These are phyloP conservation scores for Chironomus tepperi DNA, from an alignment of 1,140 invertebrate genomes.

Conservation along the genomic window DNA sequence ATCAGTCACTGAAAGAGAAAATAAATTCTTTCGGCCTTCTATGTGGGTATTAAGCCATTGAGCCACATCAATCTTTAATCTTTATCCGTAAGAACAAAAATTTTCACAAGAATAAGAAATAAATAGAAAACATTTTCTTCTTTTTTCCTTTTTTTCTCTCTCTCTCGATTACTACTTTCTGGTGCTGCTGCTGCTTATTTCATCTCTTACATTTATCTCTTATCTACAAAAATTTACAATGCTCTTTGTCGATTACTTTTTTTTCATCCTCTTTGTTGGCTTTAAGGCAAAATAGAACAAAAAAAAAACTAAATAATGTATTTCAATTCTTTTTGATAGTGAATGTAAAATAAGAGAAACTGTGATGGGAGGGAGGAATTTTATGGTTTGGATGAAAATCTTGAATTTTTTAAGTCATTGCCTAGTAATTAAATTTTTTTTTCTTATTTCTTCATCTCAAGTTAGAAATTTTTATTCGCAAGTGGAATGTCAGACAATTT, in stretches of 20 bases:
- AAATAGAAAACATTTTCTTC: neutral
- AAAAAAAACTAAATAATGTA: too few species aligned
- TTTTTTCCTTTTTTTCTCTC: neutral
- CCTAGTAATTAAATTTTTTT: too few species aligned
- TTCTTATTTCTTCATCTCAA: too few species aligned
- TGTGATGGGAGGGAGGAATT: too few species aligned
- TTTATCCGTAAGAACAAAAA: conserved; percentile 6
- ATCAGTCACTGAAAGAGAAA: neutral
- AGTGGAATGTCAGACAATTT: too few species aligned
- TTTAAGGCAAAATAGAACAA: neutral
- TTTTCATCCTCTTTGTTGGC: neutral
- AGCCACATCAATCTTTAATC: neutral
- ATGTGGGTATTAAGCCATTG: neutral
- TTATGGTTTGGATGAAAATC: too few species aligned
- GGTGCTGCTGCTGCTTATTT: neutral
- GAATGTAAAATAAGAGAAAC: too few species aligned
- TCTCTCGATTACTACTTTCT: neutral
- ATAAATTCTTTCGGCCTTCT: neutral
- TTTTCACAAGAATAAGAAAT: conserved; percentile 13
- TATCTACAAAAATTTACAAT: too few species aligned
- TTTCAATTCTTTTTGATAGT: too few species aligned
- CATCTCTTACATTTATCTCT: neutral
- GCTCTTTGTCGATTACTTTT: too few species aligned
- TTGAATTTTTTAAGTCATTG: too few species aligned
- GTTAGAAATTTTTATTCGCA: too few species aligned